Evolutionary conservation across 2,797 vertebrate genomes (phyloP), one percentile per base, ranked within the genome.

Genomic region (Gobio occitaniae): DNA sequence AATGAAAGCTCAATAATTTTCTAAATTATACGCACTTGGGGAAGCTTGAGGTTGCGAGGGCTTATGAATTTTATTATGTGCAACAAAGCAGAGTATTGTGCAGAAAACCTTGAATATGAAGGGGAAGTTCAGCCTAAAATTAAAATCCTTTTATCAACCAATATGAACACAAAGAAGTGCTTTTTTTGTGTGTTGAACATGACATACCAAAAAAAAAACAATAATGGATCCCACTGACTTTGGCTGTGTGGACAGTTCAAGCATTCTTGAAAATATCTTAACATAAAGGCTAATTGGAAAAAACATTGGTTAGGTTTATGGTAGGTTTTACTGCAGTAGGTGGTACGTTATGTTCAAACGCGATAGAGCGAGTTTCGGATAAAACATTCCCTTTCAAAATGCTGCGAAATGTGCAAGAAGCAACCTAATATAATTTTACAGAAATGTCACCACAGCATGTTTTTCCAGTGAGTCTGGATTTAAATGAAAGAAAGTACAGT

Each of bases 1-100:
- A 78, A 78, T 84, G 74, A 78, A 70, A 84, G 65, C 65, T 47
- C 61, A 83, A 76, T 83, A 29, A 54, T 76, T 76, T 54, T 77
- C 82, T 13, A 54, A 83, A 76, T 65, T 65, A 25, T 15, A 68
- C 21, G n/a, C 82, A 70, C 50, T 59, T 78, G 65, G 36, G 74
- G 70, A 25, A 76, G 74, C 50, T 78, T 77, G 50, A 65, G 74
- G 17, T 76, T 78, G 74, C 13, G 16, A 59, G 7, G 68, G 74
- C 65, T 69, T 76, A 56, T 70, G 65, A 78, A 56, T 78, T 78
- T n/a, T 69, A 47, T 41, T 68, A 17, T 32, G 50, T 21, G 16
- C 82, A 76, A 52, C 32, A 83, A 83, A 52, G 19, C 29, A 66
- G 19, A 65, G 16, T 11, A 44, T 66, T 68, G 32, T 76, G 32